Evolutionary conservation across 2,888 invertebrate genomes (phyloP).

Genomic region (Fragum fragum): DNA sequence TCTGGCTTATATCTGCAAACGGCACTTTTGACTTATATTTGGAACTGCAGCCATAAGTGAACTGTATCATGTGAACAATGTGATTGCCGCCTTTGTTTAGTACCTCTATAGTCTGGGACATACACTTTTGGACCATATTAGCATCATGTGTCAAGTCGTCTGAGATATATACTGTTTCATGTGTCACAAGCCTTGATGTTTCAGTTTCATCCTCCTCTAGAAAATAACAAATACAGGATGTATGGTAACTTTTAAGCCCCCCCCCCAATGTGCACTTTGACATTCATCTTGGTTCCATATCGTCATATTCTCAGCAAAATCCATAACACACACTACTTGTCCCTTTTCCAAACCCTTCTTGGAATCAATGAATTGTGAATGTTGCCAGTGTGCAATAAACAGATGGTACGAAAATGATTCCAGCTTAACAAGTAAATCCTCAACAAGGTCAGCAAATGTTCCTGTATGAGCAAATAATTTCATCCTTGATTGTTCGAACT

Average conservation of each 20-base stretch:
- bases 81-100: conserved; percentile 19
- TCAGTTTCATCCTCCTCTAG: background rate
- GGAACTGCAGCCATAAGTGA: conserved; percentile 34
- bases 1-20: conserved; percentile 9
- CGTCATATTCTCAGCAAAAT: conserved; percentile 48
- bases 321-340: conserved; percentile 38
- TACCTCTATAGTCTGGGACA: conserved; percentile 7
- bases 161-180: conserved; percentile 40
- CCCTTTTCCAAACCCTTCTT: conserved; percentile 32
- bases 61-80: conserved; percentile 28
- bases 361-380: conserved; percentile 23
- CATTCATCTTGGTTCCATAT: conserved; percentile 44
- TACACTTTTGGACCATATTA: conserved; percentile 33
- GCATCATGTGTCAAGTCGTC: conserved; percentile 37
- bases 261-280: conserved; percentile 52
- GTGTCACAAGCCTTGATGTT: conserved; percentile 9
- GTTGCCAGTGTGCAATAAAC: conserved; percentile 38
- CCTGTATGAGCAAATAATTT: conserved; percentile 20
- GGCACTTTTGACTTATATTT: conserved; percentile 40
- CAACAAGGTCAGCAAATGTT: conserved; percentile 9
- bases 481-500: conserved; percentile 18
- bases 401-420: conserved; percentile 29
- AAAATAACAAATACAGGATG: conserved; percentile 51
- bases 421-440: conserved; percentile 7
- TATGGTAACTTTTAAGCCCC: conserved; percentile 37